Conservation (phyloP, 2,113 vertebrate species). For the Anarrhichthys ocellatus region DNA sequence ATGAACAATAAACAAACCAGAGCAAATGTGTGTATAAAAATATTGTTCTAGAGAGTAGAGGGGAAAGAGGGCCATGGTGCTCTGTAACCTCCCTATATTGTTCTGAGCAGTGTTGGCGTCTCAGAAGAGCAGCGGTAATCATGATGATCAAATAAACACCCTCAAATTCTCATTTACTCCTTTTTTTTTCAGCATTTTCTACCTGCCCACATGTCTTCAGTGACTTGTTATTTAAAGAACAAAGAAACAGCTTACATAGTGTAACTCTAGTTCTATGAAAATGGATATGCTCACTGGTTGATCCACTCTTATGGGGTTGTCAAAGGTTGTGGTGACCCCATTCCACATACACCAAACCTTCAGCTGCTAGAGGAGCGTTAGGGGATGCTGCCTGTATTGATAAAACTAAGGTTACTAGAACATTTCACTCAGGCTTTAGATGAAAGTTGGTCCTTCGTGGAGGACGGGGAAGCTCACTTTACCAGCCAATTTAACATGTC, state of each 20-base stretch:
- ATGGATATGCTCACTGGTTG: not conserved
- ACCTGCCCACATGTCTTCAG: not conserved
- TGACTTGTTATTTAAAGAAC: constrained; percentile 40
- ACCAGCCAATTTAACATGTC: not conserved
- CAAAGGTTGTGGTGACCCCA: not conserved
- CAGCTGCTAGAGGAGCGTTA: not conserved
- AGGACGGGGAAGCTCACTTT: not conserved
- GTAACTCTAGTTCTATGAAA: constrained; percentile 2
- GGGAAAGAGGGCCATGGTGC: not conserved
- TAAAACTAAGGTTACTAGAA: not conserved
- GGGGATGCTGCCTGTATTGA: not conserved
- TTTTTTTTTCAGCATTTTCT: constrained; percentile 39
- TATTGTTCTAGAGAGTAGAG: not conserved
- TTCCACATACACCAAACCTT: not conserved
- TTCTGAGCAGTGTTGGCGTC: constrained; percentile 35
- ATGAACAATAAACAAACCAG: not conserved
- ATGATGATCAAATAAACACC: constrained; percentile 42
- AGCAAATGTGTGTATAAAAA: not conserved
- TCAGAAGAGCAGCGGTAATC: constrained; percentile 38
- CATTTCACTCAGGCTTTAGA: not conserved
- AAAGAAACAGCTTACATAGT: not conserved
- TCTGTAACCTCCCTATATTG: constrained; percentile 20
- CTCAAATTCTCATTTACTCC: constrained; percentile 29
- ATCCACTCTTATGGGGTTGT: not conserved
- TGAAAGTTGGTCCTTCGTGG: not conserved